Percentiles rank a stretch among this genome's conserved stretches.
Conservation (phyloP, 2,113 vertebrate species). For the Leucopsar rothschildi region DNA sequence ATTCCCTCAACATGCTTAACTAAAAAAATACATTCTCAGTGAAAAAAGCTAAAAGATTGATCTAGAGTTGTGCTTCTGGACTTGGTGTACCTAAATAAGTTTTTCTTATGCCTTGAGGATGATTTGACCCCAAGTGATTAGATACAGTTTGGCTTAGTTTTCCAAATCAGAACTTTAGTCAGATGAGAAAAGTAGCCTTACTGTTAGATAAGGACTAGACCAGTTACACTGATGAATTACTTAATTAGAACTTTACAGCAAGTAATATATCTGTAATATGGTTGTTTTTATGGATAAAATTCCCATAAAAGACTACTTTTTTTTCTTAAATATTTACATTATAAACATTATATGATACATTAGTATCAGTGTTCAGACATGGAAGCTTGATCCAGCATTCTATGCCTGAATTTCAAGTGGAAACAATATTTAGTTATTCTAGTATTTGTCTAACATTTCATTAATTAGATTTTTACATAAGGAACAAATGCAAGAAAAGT, state of each 20-base stretch:
- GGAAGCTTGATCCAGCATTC: not conserved
- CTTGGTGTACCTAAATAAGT: not conserved
- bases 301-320: not conserved
- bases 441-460: not conserved
- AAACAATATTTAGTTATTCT: not conserved
- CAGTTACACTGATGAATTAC: not conserved
- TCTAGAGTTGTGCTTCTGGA: not conserved
- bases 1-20: fast-evolving
- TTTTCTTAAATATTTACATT: conserved; percentile 7
- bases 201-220: not conserved
- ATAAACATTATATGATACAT: not conserved
- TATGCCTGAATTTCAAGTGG: not conserved
- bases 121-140: not conserved
- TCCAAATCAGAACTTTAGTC: not conserved
- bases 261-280: not conserved
- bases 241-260: not conserved
- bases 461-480: not conserved
- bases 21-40: not conserved
- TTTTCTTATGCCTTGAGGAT: not conserved
- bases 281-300: not conserved
- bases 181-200: not conserved
- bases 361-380: not conserved
- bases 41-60: not conserved
- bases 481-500: not conserved
- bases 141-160: not conserved